phyloP scores from a whole-genome alignment of 2,113 vertebrate species.

The Passerina amoena region DNA sequence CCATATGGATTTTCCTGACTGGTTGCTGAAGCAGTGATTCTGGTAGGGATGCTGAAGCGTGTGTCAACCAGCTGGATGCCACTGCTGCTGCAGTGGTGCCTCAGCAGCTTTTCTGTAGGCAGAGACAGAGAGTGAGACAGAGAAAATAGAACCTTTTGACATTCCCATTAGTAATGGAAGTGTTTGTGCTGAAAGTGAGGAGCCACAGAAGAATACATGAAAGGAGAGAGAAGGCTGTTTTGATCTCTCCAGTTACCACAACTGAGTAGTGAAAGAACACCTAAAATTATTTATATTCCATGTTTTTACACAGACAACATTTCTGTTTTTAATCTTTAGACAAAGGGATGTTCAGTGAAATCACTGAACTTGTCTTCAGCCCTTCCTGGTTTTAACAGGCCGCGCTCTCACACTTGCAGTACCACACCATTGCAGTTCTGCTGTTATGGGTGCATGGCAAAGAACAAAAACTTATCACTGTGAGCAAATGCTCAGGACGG shows the following conservation, averaged over 20 bases:
- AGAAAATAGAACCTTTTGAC: background rate
- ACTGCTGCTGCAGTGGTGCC: background rate
- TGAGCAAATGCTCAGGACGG: background rate
- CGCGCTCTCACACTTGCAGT: rapidly evolving
- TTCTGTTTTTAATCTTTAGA: background rate
- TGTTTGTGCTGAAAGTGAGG: background rate
- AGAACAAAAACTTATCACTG: background rate
- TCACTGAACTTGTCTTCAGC: background rate
- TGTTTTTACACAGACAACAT: background rate
- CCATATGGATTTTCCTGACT: background rate
- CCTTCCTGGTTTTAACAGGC: background rate
- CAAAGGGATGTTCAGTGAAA: background rate
- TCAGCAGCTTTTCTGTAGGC: background rate
- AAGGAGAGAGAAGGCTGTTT: background rate
- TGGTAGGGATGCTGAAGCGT: background rate
- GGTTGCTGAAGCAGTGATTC: background rate
- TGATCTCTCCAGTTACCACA: background rate
- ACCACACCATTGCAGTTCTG: background rate
- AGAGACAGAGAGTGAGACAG: background rate
- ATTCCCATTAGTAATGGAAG: background rate
- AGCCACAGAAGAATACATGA: background rate
- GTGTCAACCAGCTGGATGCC: background rate
- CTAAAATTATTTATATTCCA: background rate
- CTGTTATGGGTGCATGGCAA: background rate
- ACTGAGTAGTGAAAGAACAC: background rate